phyloP scores from a whole-genome alignment of 2,797 vertebrate genomes.

The Parambassis ranga region DNA sequence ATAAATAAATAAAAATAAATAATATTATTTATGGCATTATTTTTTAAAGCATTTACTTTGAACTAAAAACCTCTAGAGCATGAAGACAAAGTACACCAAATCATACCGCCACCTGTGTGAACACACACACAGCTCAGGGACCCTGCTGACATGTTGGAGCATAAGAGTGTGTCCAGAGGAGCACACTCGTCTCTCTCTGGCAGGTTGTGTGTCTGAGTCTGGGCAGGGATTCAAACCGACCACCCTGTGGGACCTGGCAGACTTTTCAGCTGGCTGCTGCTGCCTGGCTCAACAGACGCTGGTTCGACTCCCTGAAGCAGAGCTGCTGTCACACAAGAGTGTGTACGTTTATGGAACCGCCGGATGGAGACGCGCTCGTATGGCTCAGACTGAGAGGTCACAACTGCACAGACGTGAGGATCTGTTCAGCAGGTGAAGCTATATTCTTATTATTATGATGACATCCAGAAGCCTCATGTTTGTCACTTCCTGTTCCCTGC shows the following conservation, averaged over 20 bases:
- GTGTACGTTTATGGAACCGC: neutral
- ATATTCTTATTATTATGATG: too few relatives aligned
- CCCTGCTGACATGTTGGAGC: neutral
- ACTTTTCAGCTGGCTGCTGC: slow-evolving; percentile 1
- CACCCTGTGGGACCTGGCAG: slow-evolving; percentile 49
- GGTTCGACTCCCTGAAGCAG: slow-evolving; percentile 15
- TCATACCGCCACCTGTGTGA: neutral
- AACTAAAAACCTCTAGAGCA: neutral
- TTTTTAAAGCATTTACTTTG: neutral
- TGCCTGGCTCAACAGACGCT: slow-evolving; percentile 41
- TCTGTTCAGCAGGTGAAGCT: too few relatives aligned
- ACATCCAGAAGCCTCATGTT: too few relatives aligned
- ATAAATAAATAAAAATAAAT: too few relatives aligned
- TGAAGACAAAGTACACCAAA: neutral
- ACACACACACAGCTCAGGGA: neutral
- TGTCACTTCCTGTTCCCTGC: too few relatives aligned
- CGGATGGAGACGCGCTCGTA: neutral
- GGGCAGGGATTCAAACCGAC: slow-evolving; percentile 52
- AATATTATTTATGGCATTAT: neutral
- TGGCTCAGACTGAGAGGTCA: neutral
- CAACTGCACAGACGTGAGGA: neutral
- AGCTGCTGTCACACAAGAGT: neutral
- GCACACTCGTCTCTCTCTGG: slow-evolving; percentile 5
- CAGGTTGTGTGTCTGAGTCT: neutral
- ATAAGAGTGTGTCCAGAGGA: neutral